Conservation (phyloP, 2,113 vertebrate species). For the Sterrhoptilus dennistouni region DNA sequence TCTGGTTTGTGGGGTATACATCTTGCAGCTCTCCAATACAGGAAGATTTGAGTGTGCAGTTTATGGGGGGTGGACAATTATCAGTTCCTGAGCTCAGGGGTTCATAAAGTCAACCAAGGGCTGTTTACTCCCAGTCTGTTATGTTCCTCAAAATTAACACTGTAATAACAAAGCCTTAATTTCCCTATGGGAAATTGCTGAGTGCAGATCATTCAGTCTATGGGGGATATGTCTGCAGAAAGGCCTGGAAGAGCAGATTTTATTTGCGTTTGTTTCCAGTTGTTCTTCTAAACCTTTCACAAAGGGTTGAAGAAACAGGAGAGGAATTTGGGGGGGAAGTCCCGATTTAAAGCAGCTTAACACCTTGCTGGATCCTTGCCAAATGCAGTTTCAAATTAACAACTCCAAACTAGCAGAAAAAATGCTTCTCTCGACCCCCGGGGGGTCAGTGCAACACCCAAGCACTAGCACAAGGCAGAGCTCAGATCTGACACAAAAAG, state of each 20-base stretch:
- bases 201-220: neutral
- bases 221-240: neutral
- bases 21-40: neutral
- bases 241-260: neutral
- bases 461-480: neutral
- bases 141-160: neutral
- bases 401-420: neutral
- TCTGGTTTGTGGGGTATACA: neutral
- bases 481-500: neutral
- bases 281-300: neutral
- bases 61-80: neutral
- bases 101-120: neutral
- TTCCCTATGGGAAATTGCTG: neutral
- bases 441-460: neutral
- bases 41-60: neutral
- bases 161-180: neutral
- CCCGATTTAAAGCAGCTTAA: neutral
- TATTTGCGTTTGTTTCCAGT: neutral
- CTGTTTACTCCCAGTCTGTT: neutral
- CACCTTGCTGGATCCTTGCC: constrained; percentile 15
- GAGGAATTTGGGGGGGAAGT: neutral
- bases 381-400: neutral
- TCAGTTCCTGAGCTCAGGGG: neutral
- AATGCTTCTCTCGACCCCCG: neutral
- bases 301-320: neutral